phyloP scores from a whole-genome alignment of 2,113 vertebrate species.

The Apaloderma vittatum region DNA sequence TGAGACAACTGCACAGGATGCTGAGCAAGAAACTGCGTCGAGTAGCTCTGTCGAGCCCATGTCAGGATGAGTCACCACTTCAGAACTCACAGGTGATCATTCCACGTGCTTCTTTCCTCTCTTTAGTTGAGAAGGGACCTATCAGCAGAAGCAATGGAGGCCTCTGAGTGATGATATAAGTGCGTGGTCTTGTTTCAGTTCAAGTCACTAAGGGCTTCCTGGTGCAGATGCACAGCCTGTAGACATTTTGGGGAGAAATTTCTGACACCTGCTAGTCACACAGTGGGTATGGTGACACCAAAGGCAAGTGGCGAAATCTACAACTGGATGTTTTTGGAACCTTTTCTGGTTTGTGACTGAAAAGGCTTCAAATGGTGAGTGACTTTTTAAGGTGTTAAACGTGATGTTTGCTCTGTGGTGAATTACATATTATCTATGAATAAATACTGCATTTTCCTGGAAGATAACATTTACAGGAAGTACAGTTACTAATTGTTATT shows the following conservation, averaged over 20 bases:
- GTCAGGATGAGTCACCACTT: neutral
- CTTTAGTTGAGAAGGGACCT: neutral
- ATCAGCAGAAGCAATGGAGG: neutral
- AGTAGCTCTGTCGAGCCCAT: neutral
- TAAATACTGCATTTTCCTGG: neutral
- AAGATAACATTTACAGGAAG: neutral
- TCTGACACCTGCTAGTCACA: neutral
- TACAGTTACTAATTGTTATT: neutral
- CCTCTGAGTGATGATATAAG: neutral
- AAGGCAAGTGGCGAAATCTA: neutral
- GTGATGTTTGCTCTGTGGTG: neutral
- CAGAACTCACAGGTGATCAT: neutral
- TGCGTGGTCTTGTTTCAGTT: neutral
- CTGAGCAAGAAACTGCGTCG: neutral
- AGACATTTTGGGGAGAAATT: neutral
- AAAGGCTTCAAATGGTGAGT: neutral
- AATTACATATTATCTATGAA: neutral
- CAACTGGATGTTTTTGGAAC: neutral
- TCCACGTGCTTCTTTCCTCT: fast-evolving
- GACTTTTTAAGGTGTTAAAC: neutral
- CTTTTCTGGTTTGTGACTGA: neutral
- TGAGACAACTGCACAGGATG: neutral
- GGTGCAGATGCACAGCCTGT: neutral
- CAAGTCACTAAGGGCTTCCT: neutral
- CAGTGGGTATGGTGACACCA: neutral